Evolutionary conservation across 1,140 invertebrate genomes (phyloP), one percentile per base, ranked within the genome.

Genomic region (Parasteatoda tepidariorum): DNA sequence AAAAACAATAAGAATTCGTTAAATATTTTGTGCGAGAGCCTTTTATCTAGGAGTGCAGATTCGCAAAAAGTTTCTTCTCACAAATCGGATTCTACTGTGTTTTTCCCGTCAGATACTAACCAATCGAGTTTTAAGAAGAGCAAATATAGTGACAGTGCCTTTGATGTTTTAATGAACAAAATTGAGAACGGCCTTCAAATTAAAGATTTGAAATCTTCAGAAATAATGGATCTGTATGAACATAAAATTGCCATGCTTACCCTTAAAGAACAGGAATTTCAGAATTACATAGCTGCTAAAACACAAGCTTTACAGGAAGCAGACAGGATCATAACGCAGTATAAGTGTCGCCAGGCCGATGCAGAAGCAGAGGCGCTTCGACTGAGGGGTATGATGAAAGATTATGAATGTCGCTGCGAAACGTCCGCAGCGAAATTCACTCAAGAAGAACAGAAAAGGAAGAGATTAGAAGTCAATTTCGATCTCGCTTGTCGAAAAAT

Each of bases 201-300:
- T 13, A 89, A 89, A 84, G 89, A 89, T 67, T 62, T 87, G 7
- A 88, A 87, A 67, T 79, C 86, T 11, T 88, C 88, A 34, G 89
- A 89, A 81, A 88, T 90, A n/a, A 88, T 89, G 68, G 87, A 87
- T 57, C 84, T 90, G 18, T 90, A 89, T 87, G 89, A 89, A 85
- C 87, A 89, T 78, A 88, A 88, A 76, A 85, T 85, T 79, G 85
- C 74, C 13, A 83, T 68, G 62, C 78, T 85, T 7, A 85, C 89
- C 87, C 88, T 86, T n/a, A 89, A 89, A 85, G 89, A 89, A 82
- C 86, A 88, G 31, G 88, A 89, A 57, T 85, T 89, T 1, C 88
- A 90, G 68, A 88, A 89, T 70, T 79, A 90, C 48, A 82, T 90
- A 64, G 88, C 90, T 76, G 88, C 88, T 7, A 90, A 90, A 83